Conservation (phyloP, 2,113 vertebrate species). For the Heloderma charlesbogerti region DNA sequence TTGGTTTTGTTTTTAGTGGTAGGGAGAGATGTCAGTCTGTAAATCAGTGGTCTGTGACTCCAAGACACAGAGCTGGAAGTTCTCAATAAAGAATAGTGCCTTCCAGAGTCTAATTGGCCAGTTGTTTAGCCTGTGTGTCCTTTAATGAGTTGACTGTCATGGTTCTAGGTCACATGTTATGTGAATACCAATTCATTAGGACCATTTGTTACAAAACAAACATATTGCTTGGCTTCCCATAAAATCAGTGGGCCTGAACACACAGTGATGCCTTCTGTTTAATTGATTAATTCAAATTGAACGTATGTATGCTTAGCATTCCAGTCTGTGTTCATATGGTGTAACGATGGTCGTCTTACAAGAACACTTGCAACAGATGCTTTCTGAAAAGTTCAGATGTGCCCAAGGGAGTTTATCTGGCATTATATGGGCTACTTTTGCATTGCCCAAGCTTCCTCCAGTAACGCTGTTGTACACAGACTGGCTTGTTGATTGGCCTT, state of each 20-base stretch:
- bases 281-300: neutral
- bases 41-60: neutral
- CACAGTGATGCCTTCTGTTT: neutral
- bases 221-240: slow-evolving; percentile 2
- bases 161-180: neutral
- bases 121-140: neutral
- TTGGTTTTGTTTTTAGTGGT: neutral
- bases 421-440: neutral
- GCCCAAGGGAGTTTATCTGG: neutral
- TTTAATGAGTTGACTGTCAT: neutral
- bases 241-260: neutral
- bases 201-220: neutral
- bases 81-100: neutral
- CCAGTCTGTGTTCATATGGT: neutral
- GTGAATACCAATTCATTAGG: neutral
- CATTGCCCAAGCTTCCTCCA: neutral
- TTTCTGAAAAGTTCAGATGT: neutral
- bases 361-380: neutral
- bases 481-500: neutral
- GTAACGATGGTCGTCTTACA: slow-evolving; percentile 36
- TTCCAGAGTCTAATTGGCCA: neutral
- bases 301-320: neutral
- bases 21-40: neutral
- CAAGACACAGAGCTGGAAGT: neutral
- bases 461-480: neutral